These are phyloP conservation scores for Argyresthia albistria DNA, from an alignment of 2,888 invertebrate genomes.

Conservation along the genomic window DNA sequence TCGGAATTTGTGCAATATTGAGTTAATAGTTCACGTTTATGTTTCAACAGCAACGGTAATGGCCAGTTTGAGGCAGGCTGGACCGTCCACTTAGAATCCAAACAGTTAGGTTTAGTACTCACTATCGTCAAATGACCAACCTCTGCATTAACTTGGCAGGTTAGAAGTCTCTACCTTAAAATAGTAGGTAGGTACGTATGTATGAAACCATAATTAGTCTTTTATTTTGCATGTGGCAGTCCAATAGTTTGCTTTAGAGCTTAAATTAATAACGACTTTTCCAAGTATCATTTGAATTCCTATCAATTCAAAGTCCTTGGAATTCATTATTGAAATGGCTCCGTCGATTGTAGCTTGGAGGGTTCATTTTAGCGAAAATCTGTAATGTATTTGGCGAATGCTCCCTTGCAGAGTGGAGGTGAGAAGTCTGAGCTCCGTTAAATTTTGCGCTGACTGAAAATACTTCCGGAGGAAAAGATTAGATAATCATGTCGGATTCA, in stretches of 20 bases:
- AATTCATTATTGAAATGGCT: no score
- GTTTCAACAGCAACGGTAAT: constrained; percentile 26
- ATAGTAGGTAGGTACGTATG: no score
- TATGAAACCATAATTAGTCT: not conserved
- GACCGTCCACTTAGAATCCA: not conserved
- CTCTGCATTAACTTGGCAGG: not conserved
- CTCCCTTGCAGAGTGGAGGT: no score
- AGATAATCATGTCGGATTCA: not conserved
- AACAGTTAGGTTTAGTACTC: not conserved
- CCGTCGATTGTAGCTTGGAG: no score
- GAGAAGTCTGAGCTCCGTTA: not conserved
- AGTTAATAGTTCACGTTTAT: constrained; percentile 56
- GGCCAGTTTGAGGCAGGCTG: constrained; percentile 29
- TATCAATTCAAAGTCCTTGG: no score
- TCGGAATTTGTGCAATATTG: constrained; percentile 49
- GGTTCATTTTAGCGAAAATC: no score
- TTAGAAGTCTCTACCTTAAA: not conserved
- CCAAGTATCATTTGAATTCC: no score
- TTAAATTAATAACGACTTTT: no score
- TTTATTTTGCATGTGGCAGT: not conserved
- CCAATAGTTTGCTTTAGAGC: not conserved
- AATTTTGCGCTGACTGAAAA: not conserved
- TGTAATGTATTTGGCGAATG: no score
- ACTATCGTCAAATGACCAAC: not conserved
- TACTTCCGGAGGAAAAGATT: not conserved